These are phyloP conservation scores for Atrina japonica DNA, from an alignment of 2,888 invertebrate species.

Conservation along the genomic window DNA sequence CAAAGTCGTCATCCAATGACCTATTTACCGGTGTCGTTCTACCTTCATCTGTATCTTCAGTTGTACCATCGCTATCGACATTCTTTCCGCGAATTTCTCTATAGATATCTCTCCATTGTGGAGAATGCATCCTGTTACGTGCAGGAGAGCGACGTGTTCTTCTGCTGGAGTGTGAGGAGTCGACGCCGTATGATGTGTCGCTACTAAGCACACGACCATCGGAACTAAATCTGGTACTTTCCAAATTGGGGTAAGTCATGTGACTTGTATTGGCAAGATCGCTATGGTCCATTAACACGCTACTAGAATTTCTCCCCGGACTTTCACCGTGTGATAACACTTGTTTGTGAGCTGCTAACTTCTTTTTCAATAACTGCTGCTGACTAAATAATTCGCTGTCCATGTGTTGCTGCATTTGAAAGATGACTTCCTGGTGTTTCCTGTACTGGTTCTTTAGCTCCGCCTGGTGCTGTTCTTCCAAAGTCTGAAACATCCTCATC, in stretches of 20 bases:
- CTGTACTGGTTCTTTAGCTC: slow-evolving; percentile 68
- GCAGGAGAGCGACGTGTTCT: background rate
- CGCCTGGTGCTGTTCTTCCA: slow-evolving; percentile 68
- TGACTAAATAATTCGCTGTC: slow-evolving; percentile 69
- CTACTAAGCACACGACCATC: no score
- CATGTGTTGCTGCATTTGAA: slow-evolving; percentile 69
- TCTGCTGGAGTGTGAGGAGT: background rate
- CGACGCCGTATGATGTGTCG: background rate
- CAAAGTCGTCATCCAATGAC: slow-evolving; percentile 51
- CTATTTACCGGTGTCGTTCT: slow-evolving; percentile 44
- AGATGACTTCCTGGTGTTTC: slow-evolving; percentile 68
- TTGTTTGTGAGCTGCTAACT: slow-evolving; percentile 66
- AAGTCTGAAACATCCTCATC: slow-evolving; percentile 70
- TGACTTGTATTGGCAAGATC: slow-evolving; percentile 8
- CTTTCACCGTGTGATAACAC: slow-evolving; percentile 41
- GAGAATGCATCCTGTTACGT: background rate
- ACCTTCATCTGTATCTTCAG: slow-evolving; percentile 26
- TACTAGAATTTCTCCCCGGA: background rate
- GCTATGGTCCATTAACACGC: background rate
- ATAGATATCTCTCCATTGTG: slow-evolving; percentile 60
- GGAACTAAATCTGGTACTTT: background rate
- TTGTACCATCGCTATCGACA: slow-evolving; percentile 38
- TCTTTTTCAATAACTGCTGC: slow-evolving; percentile 64
- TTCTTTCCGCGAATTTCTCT: slow-evolving; percentile 51
- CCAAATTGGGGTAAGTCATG: slow-evolving; percentile 1